These are phyloP conservation scores for Sturnira hondurensis DNA, from an alignment of 2,113 vertebrate genomes.

Conservation along the genomic window DNA sequence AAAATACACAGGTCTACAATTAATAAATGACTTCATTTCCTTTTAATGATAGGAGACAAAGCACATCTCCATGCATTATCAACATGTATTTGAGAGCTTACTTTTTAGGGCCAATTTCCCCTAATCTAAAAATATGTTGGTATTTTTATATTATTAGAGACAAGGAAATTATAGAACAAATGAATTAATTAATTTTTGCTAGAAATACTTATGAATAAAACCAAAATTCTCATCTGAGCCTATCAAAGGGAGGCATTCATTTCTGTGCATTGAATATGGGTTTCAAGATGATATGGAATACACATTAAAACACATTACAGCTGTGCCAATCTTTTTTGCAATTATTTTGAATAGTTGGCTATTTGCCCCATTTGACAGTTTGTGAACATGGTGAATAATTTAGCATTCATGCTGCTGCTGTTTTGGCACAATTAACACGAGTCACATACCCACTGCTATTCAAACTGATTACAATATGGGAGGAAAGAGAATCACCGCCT, in stretches of 20 bases:
- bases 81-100: neutral
- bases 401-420: conserved; percentile 76
- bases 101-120: conserved; percentile 52
- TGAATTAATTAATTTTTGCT: conserved; percentile 17
- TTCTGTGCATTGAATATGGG: conserved; percentile 48
- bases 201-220: conserved; percentile 53
- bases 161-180: conserved; percentile 59
- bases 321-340: conserved; percentile 73
- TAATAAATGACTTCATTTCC: neutral
- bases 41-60: neutral
- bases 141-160: conserved; percentile 45
- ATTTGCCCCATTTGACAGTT: conserved; percentile 80
- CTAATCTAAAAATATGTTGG: conserved; percentile 47
- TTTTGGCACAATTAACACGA: conserved; percentile 77
- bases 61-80: neutral
- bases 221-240: conserved; percentile 52
- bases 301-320: conserved; percentile 77
- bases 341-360: conserved; percentile 79
- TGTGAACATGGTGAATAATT: conserved; percentile 80
- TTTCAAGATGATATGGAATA: conserved; percentile 65
- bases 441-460: conserved; percentile 70
- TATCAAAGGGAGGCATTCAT: conserved; percentile 55
- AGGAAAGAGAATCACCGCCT: conserved; percentile 62
- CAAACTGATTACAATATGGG: conserved; percentile 57
- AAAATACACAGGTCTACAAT: neutral